phyloP scores from a whole-genome alignment of 2,888 invertebrate genomes.

The Rotaria socialis region DNA sequence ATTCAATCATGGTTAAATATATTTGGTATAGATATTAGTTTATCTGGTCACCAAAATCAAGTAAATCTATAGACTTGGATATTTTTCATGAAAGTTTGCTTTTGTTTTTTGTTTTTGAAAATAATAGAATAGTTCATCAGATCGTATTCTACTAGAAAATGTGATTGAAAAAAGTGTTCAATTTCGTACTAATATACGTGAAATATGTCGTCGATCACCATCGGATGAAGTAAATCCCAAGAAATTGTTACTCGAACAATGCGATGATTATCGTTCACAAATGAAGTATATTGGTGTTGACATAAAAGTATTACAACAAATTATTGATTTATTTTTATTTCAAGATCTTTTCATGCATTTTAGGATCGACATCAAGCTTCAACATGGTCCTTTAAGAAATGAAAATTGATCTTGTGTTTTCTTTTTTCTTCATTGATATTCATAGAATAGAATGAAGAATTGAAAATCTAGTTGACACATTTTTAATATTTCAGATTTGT shows the following conservation, averaged over 20 bases:
- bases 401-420: background rate
- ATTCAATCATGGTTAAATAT: constrained; percentile 2
- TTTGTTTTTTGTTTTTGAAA: background rate
- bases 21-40: constrained; percentile 14
- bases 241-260: background rate
- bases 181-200: constrained; percentile 33
- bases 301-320: background rate
- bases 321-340: background rate
- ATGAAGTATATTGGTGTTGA: constrained; percentile 32
- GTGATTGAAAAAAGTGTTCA: background rate
- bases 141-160: background rate
- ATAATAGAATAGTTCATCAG: background rate
- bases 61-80: background rate
- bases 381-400: constrained; percentile 32
- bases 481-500: background rate
- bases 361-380: constrained; percentile 28
- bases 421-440: background rate
- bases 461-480: background rate
- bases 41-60: background rate
- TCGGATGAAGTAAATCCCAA: background rate
- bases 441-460: background rate
- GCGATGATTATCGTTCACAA: constrained; percentile 29
- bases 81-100: background rate
- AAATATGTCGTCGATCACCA: background rate
- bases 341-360: background rate